These are phyloP conservation scores for Falco novaeseelandiae DNA, from an alignment of 2,797 vertebrate species.

Conservation along the genomic window DNA sequence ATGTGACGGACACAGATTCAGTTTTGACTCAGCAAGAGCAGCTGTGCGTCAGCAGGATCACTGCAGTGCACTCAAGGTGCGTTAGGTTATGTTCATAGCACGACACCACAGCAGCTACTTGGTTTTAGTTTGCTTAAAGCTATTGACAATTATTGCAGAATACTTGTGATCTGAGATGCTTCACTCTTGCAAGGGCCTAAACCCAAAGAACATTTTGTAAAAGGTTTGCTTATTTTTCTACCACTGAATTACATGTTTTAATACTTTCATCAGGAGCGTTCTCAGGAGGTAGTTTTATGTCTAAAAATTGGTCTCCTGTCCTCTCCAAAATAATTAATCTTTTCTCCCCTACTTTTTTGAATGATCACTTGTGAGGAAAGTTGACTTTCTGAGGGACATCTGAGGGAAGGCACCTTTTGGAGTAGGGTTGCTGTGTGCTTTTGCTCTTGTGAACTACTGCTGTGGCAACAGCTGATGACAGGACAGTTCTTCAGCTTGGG, in stretches of 20 bases:
- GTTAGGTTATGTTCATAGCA: background rate
- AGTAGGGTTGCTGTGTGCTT: background rate
- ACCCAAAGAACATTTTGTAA: background rate
- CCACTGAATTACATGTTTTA: background rate
- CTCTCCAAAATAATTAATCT: background rate
- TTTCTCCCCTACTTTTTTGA: background rate
- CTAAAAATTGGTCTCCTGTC: background rate
- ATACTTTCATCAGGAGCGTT: background rate
- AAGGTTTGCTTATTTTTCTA: background rate
- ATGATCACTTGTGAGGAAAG: background rate
- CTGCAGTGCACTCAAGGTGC: fast-evolving
- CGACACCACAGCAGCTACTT: background rate
- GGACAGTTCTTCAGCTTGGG: background rate
- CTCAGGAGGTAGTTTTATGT: background rate
- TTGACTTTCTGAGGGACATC: background rate
- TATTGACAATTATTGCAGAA: background rate
- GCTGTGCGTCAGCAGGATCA: background rate
- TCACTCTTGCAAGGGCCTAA: background rate
- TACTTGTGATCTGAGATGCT: background rate
- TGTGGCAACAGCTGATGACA: background rate
- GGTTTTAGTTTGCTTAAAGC: background rate
- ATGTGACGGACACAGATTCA: background rate
- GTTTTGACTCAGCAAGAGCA: background rate
- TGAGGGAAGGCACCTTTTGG: background rate
- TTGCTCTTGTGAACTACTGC: background rate